Percentiles rank a stretch among this genome's conserved stretches.
Conservation (phyloP, 2,888 invertebrate species). For the Diarsia mendica region DNA sequence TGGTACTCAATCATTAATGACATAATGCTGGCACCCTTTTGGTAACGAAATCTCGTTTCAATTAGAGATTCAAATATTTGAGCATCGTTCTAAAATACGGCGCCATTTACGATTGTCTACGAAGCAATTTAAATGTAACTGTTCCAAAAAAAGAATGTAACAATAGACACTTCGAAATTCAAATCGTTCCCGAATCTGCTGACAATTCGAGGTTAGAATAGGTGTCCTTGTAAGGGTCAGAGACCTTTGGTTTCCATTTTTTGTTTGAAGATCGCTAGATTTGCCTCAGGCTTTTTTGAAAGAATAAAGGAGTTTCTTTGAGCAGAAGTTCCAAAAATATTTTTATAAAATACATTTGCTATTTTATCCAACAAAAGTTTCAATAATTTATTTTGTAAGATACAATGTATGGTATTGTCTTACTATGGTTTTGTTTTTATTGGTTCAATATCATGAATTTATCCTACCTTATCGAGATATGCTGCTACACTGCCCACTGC, state of each 20-base stretch:
- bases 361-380: background rate
- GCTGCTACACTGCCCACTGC: background rate
- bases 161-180: constrained; percentile 49
- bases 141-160: constrained; percentile 31
- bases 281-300: background rate
- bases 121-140: constrained; percentile 13
- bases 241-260: constrained; percentile 8
- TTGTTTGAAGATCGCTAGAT: background rate
- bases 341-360: background rate
- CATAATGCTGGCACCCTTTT: background rate
- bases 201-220: background rate
- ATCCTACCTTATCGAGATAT: background rate
- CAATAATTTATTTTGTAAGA: background rate
- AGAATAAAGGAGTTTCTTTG: constrained; percentile 10
- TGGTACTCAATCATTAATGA: background rate
- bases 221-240: constrained; percentile 6
- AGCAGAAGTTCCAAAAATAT: background rate
- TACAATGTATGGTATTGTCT: background rate
- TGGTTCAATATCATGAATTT: background rate
- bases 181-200: constrained; percentile 28
- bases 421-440: background rate
- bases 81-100: background rate
- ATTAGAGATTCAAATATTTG: constrained; percentile 23
- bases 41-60: constrained; percentile 9
- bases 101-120: constrained; percentile 4